phyloP scores from a whole-genome alignment of 2,888 invertebrate species.

The Ectobius pallidus region DNA sequence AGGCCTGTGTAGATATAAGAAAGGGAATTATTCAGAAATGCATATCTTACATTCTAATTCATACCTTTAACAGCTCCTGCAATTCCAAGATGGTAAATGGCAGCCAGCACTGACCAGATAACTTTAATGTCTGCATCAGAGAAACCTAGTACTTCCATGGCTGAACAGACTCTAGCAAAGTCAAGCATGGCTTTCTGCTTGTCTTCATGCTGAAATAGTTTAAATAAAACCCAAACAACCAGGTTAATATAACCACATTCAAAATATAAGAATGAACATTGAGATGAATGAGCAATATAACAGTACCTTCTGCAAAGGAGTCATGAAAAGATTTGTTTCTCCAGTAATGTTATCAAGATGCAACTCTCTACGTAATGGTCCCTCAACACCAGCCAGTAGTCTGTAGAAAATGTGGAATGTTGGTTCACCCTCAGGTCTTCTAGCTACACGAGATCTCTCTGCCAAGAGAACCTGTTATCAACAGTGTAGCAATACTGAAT shows the following conservation, averaged over 20 bases:
- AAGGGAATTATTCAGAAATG: too few species aligned
- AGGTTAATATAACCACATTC: too few species aligned
- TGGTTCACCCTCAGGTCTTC: constrained; percentile 72
- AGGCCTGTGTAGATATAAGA: too few species aligned
- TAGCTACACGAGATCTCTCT: constrained; percentile 75
- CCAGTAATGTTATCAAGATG: constrained; percentile 77
- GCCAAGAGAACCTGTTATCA: constrained; percentile 68
- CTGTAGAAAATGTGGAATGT: constrained; percentile 72
- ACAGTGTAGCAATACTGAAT: too few species aligned
- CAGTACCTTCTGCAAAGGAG: constrained; percentile 72
- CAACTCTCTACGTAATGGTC: constrained; percentile 76
- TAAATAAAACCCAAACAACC: too few species aligned
- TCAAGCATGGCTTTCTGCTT: constrained; percentile 78
- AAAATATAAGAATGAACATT: too few species aligned
- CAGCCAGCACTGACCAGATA: constrained; percentile 86
- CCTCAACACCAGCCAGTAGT: constrained; percentile 72
- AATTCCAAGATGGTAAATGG: constrained; percentile 92
- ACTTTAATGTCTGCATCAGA: constrained; percentile 79
- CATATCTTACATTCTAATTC: too few species aligned
- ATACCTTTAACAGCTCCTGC: constrained; percentile 81
- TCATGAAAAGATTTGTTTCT: constrained; percentile 75
- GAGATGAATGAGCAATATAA: too few species aligned
- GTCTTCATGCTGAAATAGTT: constrained; percentile 67
- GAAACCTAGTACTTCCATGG: constrained; percentile 77
- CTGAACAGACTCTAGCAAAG: constrained; percentile 78